Evolutionary conservation across 2,888 invertebrate species (phyloP), one percentile per base, ranked within the genome.

Genomic region (Hydraecia micacea): DNA sequence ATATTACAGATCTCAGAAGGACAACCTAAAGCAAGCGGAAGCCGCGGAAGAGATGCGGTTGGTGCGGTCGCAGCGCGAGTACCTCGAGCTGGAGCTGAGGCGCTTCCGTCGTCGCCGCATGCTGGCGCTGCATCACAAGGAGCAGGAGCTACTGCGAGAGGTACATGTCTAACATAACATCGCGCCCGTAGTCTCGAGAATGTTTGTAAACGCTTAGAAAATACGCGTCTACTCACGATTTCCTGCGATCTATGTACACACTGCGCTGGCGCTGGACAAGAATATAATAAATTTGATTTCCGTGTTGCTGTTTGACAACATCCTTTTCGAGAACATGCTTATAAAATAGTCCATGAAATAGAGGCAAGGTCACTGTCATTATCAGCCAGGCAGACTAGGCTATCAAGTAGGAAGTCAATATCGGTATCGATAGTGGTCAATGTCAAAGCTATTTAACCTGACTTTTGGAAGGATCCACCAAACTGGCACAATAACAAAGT

Each of bases 41-140:
- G 98, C 98, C 85, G 98, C 98, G 90, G 99, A 99, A 91, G 99
- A 99, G 95, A 98, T 98, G 95, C 97, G 98, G 90, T 97, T 99
- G 92, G 97, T 98, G 90, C 97, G 98, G 79, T 98, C 98, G 86
- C 99, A 99, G 96, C 98, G 98, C 92, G 99, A 99, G 94, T 98
- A 99, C 94, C 97, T 99, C 90, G 99, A 99, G 92, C 97, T 99
- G 90, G 99, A 99, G 97, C 98, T 99, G 93, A 97, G 99, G 62
- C 99, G 99, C 94, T 99, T 99, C 96, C 98, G 98, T 78, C 98
- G 99, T 95, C 98, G 98, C 97, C 98, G 99, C 95, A 97, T 99
- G 96, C 97, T 99, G 81, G 97, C 98, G 88, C 97, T 98, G 92
- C 99, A 99, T 92, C 98, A 98, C 92, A 97, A 99, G 92, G 99